These are phyloP conservation scores for Penaeus vannamei DNA, from an alignment of 1,140 invertebrate genomes.

Conservation along the genomic window DNA sequence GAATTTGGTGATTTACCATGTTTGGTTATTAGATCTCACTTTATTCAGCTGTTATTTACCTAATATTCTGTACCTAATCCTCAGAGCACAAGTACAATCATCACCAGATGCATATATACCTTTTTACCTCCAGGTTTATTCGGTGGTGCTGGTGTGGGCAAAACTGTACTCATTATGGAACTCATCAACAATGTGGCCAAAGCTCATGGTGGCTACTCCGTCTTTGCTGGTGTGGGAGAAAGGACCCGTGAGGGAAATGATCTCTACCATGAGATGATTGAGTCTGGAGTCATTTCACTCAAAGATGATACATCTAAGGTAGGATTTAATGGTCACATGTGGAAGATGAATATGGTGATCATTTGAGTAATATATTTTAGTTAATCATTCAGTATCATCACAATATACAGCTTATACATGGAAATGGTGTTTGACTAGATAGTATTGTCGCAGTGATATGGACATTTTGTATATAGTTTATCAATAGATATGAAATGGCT, in stretches of 20 bases:
- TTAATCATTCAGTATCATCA: no score
- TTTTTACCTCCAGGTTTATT: conserved; percentile 84
- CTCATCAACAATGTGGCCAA: conserved; percentile 99
- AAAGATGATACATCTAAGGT: conserved; percentile 80
- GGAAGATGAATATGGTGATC: not conserved
- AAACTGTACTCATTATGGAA: conserved; percentile 99
- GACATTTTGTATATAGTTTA: no score
- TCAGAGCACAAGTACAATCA: not conserved
- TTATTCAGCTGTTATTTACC: no score
- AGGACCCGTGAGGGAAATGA: conserved; percentile 99
- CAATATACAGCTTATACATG: no score
- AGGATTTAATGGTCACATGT: not conserved
- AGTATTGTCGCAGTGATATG: no score
- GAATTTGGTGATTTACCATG: no score
- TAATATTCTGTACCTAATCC: not conserved
- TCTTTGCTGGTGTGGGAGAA: conserved; percentile 99
- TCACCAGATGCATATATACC: not conserved
- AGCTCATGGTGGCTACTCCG: conserved; percentile 99
- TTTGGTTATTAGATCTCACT: no score
- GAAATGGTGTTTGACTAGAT: no score
- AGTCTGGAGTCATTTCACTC: conserved; percentile 80
- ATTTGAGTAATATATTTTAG: not conserved
- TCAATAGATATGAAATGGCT: no score
- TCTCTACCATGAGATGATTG: conserved; percentile 99
- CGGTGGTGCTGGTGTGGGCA: conserved; percentile 98